Evolutionary conservation across 1,140 invertebrate genomes (phyloP), one percentile per base, ranked within the genome.

Genomic region (Drosophila kohkoa): DNA sequence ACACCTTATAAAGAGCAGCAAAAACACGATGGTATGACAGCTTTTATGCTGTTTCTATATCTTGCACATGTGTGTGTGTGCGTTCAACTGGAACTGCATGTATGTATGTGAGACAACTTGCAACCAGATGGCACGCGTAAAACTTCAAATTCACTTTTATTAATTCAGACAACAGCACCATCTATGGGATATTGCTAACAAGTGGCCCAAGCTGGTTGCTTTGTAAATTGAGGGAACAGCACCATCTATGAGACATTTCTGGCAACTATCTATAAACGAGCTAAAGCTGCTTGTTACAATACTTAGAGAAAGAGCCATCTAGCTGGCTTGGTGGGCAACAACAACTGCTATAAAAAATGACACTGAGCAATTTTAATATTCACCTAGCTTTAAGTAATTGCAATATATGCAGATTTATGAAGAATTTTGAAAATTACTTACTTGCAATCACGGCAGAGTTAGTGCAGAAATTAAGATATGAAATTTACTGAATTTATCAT

Each of bases 11-110:
- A 60, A 65, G 59, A 62, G 5, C 32, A 38, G 13, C 38, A 57
- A 57, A 30, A 57, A 38, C 2, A 10, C 43, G 30, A 62, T 30
- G 59, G 55, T 57, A 51, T 60, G 35, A 59, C 66, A 58, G 38
- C 38, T 54, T 41, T 25, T 55, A 63, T 60, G 41, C 46, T 38
- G 32, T 7, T 11, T 58, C 65, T 60, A 0, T 55, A 82, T 62
- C 58, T 57, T 28, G n/a, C 43, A 28, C 68, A 63, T 57, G 49
- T 30, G 60, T 48, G 48, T 38, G 8, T 38, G 30, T 38, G 35
- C 68, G 35, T 60, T 86, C 68, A 49, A 25, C 48, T 62, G 83
- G 65, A 86, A 86, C 79, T 48, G 20, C 20, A 32, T 63, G 7
- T 32, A 1, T 52, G 8, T 1, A 32, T 32, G 8, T 28, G 38